Base-by-base conservation (phyloP, 2,113 vertebrate species). In the Thomomys bottae region DNA sequence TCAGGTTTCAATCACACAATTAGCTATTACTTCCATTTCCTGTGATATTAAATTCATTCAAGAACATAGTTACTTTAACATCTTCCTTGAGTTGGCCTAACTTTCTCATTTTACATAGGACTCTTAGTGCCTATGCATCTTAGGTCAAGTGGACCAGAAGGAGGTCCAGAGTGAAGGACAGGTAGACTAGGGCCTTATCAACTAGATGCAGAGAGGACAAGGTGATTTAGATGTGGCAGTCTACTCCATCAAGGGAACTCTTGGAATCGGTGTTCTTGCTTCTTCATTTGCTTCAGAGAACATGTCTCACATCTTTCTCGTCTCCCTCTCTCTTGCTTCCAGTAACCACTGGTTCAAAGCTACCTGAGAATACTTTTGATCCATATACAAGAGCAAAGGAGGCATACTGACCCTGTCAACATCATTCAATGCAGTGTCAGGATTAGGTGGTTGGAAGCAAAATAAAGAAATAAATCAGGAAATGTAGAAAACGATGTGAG, bases 291-390 rank as follows among this genome's bases (percentile, higher is more conserved):
- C 8, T 38, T 17, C 17, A 21, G 38, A 63, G 11, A 5, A 2
- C 15, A 15, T 2, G 49, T 8, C 20, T 71, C 28, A 67, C 18
- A 30, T 15, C 63, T 92, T 59, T 45, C 34, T 54, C 61, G 12
- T 15, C n/a, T n/a, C n/a, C n/a, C n/a, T n/a, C n/a, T n/a, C n/a
- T 63, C 11, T 23, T 36, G 8, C 1, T 32, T 2, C 3, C 40
- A 10, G 2, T 3, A 71, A 12, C 38, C 14, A 57, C 17, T 24
- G 8, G 49, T 36, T 66, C 76, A 59, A 28, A 21, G 28, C 1
- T 3, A n/a, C 3, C 7, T 2, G 1, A 8, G 4, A 1, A 34
- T 71, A 1, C 32, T 7, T 12, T 5, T 28, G 4, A 5, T 63
- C 5, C 63, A 14, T 1, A n/a, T 1, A 0, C 5, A 24, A 26